phyloP scores from a whole-genome alignment of 1,140 invertebrate genomes.

The Whitmania pigra region DNA sequence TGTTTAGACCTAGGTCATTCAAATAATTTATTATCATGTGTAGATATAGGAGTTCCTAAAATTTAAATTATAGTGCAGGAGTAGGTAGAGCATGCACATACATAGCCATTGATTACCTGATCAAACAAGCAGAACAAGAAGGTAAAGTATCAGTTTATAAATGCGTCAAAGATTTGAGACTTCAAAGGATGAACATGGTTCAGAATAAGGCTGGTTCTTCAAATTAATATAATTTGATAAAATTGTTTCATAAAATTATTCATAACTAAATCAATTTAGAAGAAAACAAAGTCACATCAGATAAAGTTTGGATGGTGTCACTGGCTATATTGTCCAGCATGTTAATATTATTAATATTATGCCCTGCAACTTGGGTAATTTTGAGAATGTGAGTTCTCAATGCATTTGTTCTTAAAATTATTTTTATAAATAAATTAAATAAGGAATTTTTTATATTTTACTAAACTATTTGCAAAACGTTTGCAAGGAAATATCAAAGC shows the following conservation, averaged over 20 bases:
- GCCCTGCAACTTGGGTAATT: no score
- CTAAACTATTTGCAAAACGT: no score
- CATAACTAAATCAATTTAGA: background rate
- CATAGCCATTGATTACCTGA: constrained; percentile 36
- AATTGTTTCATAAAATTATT: constrained; percentile 3
- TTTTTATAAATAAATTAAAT: no score
- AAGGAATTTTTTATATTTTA: no score
- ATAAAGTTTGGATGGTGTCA: no score
- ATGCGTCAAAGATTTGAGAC: constrained; percentile 29
- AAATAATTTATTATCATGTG: no score
- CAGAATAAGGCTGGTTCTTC: constrained; percentile 27
- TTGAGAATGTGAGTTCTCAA: no score
- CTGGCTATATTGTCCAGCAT: no score
- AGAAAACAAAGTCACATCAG: no score
- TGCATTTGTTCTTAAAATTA: no score
- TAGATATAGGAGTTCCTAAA: background rate
- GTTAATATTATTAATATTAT: background rate
- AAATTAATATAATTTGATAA: background rate
- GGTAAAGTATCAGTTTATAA: constrained; percentile 28
- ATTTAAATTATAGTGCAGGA: constrained; percentile 33
- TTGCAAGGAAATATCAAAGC: no score
- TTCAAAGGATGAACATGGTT: constrained; percentile 31
- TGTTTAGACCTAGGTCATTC: no score
- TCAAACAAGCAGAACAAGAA: constrained; percentile 29
- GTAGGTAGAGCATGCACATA: constrained; percentile 38